Evolutionary conservation across 1,140 invertebrate species (phyloP), one percentile per base, ranked within the genome.

Genomic region (Colletes gigas): DNA sequence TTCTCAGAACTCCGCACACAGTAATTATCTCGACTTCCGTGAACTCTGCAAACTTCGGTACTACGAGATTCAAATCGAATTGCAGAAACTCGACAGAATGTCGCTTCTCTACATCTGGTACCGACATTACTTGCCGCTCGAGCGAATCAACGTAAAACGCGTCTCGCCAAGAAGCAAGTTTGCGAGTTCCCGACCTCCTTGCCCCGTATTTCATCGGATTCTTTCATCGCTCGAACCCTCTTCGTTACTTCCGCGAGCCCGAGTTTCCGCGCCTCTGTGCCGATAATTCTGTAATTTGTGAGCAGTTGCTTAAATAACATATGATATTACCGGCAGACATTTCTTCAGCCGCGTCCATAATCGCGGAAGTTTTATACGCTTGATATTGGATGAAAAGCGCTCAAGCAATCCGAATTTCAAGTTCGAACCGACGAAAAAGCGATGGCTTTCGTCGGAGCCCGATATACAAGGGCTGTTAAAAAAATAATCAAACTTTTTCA

Each of bases 81-180:
- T 47, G 83, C 66, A 63, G 80, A 75, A 82, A 81, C 71, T 84
- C 72, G 73, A 71, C 78, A 71, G 83, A 85, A 84, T 82, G 83
- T 81, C 79, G 63, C 73, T 72, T 71, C 71, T 70, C 80, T 57
- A 71, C 84, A 85, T 85, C 83, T 85, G 83, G 41, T 67, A 68
- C 78, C 81, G 84, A 84, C 84, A 81, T 71, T 78, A 57, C 79
- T 85, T 65, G 74, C 78, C 74, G 83, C 74, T 70, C 73, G 63
- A 50, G 73, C 84, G 83, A 85, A 82, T 85, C 83, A 85, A 72
- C 83, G 73, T 75, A 71, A 79, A 85, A 85, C 79, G 83, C 83
- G 83, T 78, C 69, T 65, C 54, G 73, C 69, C 74, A 72, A 81
- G 78, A 74, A 70, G 78, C 69, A 73, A 85, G 78, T 85, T 85